Evolutionary conservation across 2,113 vertebrate species (phyloP).

Genomic region (Asarcornis scutulata): DNA sequence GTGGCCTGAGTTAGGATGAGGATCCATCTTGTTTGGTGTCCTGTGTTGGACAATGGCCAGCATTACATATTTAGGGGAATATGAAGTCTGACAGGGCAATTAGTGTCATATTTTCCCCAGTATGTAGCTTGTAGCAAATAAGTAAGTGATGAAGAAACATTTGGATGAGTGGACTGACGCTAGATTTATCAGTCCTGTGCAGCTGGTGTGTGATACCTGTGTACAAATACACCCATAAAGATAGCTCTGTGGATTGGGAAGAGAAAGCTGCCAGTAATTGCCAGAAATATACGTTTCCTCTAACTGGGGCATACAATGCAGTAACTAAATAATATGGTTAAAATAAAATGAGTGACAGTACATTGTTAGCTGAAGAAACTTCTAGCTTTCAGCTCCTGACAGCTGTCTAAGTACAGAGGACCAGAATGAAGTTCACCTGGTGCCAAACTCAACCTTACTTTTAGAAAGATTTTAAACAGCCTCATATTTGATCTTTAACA

Average conservation of each 20-base stretch:
- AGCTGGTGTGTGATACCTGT: not conserved
- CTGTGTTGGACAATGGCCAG: not conserved
- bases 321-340: not conserved
- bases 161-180: not conserved
- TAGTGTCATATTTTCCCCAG: not conserved
- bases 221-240: not conserved
- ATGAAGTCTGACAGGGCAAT: not conserved
- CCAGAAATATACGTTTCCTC: not conserved
- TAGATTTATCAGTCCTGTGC: not conserved
- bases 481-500: not conserved
- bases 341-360: not conserved
- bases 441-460: not conserved
- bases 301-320: not conserved
- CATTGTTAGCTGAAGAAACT: not conserved
- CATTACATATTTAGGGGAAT: not conserved
- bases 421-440: not conserved
- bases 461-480: too few species aligned
- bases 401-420: not conserved
- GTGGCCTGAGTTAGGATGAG: not conserved
- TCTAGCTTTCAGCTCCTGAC: not conserved
- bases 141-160: not conserved
- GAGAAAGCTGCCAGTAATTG: not conserved
- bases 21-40: fast-evolving
- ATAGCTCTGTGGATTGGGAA: not conserved
- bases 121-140: not conserved